Conservation (phyloP, 2,113 vertebrate genomes). For the Orycteropus afer region DNA sequence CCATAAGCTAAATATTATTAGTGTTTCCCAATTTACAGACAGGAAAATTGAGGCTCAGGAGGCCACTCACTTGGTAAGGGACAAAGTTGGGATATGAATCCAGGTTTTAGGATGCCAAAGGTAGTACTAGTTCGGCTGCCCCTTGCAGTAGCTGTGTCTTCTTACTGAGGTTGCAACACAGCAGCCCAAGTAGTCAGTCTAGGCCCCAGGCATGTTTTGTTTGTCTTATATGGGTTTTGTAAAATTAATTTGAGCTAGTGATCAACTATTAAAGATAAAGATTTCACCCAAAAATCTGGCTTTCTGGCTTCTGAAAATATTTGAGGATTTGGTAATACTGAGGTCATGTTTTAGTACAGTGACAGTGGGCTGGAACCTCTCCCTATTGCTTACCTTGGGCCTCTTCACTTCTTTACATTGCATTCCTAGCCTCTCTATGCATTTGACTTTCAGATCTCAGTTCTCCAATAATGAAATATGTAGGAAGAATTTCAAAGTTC, state of each 20-base stretch:
- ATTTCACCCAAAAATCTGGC: not conserved
- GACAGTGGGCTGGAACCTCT: not conserved
- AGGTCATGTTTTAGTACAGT: not conserved
- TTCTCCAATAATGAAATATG: not conserved
- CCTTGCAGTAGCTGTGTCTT: too few species aligned
- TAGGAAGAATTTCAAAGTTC: not conserved
- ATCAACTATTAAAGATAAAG: not conserved
- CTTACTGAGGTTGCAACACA: not conserved
- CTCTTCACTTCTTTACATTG: not conserved
- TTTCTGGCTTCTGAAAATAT: not conserved
- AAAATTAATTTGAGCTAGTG: not conserved
- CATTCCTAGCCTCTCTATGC: too few species aligned
- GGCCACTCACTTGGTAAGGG: too few species aligned
- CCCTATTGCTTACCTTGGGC: rapidly evolving
- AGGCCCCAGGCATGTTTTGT: not conserved
- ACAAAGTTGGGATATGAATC: too few species aligned
- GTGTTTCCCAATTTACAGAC: not conserved
- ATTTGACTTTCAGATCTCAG: not conserved
- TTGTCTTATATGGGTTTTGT: not conserved
- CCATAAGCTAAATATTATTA: not conserved
- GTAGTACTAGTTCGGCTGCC: not conserved
- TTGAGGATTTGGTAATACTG: not conserved
- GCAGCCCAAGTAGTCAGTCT: rapidly evolving
- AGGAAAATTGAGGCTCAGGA: not conserved
- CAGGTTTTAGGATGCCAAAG: too few species aligned